Conservation (phyloP, 2,888 invertebrate species). For the Prenolepis imparis region DNA sequence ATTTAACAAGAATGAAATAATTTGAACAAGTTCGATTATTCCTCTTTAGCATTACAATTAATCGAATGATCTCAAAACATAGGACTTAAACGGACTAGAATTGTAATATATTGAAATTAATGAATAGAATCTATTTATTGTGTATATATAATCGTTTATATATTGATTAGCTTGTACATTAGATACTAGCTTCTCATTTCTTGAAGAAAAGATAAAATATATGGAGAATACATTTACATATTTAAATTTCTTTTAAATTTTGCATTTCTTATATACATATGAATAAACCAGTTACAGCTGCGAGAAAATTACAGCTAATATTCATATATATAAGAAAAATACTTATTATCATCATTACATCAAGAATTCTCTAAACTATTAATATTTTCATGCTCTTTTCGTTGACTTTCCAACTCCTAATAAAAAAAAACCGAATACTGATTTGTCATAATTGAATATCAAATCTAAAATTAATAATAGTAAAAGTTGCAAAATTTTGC, state of each 20-base stretch:
- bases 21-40: slow-evolving; percentile 39
- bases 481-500: neutral
- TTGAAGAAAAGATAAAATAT: slow-evolving; percentile 11
- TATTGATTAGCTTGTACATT: slow-evolving; percentile 22
- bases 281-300: neutral
- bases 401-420: slow-evolving; percentile 82
- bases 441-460: neutral
- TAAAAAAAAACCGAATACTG: slow-evolving; percentile 34
- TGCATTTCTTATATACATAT: slow-evolving; percentile 19
- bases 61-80: slow-evolving; percentile 28
- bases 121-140: slow-evolving; percentile 32
- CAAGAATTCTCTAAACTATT: slow-evolving; percentile 40
- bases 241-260: slow-evolving; percentile 3
- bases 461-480: neutral
- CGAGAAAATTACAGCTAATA: slow-evolving; percentile 1
- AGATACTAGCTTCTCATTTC: slow-evolving; percentile 10
- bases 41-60: neutral
- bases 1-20: neutral
- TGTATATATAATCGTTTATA: too few species aligned
- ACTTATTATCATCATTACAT: slow-evolving; percentile 43
- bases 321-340: slow-evolving; percentile 35
- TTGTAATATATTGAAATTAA: slow-evolving; percentile 32
- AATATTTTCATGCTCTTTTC: slow-evolving; percentile 61
- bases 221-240: slow-evolving; percentile 8
- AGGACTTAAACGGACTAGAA: slow-evolving; percentile 19